Evolutionary conservation across 2,888 invertebrate species (phyloP).

Genomic region (Netelia inedita): DNA sequence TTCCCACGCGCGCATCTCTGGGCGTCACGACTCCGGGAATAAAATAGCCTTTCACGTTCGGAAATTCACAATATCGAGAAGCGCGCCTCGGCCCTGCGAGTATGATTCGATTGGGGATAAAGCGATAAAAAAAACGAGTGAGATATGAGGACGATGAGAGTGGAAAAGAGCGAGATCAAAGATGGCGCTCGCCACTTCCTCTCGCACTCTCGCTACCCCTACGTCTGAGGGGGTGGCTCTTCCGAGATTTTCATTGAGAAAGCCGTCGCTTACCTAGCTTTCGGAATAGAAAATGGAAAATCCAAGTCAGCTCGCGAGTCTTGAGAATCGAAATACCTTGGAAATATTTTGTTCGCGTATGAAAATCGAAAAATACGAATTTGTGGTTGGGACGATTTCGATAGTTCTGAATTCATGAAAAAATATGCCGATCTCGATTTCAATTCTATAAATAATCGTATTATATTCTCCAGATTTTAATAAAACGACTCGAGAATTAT

Average conservation of each 20-base stretch:
- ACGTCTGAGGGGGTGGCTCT: background rate
- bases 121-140: conserved; percentile 26
- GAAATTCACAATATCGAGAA: conserved; percentile 61
- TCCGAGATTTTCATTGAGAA: conserved; percentile 45
- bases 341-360: too few relatives aligned
- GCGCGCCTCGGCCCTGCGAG: conserved; percentile 35
- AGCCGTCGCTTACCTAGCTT: conserved; percentile 43
- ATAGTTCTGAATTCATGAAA: too few relatives aligned
- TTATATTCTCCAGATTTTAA: too few relatives aligned
- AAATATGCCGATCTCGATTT: background rate
- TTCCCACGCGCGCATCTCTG: background rate
- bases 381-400: too few relatives aligned
- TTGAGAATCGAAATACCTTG: background rate
- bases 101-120: conserved; percentile 56
- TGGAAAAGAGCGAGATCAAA: background rate
- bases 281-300: conserved; percentile 38
- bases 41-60: conserved; percentile 29
- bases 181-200: background rate
- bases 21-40: conserved; percentile 18
- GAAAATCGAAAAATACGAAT: background rate
- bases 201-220: background rate
- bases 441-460: background rate
- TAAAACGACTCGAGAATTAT: too few relatives aligned
- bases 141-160: background rate
- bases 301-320: conserved; percentile 26